A percentile compares a stretch with the other conserved stretches of the same genome.
phyloP scores from a whole-genome alignment of 2,797 vertebrate species.

The Chanos chanos region DNA sequence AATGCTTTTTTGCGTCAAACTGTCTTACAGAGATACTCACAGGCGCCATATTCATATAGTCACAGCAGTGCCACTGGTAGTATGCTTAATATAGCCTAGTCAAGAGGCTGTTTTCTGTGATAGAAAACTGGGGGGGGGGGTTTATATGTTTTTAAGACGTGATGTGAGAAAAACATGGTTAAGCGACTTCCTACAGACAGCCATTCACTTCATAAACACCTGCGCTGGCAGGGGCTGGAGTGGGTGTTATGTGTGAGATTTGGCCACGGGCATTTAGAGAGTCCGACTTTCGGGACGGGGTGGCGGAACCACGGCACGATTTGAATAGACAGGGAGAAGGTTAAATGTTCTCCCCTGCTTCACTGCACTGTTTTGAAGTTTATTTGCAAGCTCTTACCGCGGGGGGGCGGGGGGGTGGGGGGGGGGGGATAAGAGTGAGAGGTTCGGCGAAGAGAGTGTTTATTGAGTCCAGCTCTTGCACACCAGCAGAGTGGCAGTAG shows the following conservation, averaged over 20 bases:
- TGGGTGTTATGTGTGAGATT: not conserved
- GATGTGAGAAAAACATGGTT: not conserved
- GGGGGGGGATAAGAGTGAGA: conserved; percentile 4
- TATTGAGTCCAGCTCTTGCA: conserved; percentile 27
- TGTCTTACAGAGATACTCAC: no score
- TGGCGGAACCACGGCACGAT: conserved; percentile 9
- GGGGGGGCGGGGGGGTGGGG: not conserved
- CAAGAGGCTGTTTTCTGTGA: no score
- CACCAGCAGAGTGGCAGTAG: not conserved
- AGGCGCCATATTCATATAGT: no score
- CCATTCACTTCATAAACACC: conserved; percentile 15
- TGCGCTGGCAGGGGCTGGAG: not conserved
- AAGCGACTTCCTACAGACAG: not conserved
- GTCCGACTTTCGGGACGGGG: conserved; percentile 9
- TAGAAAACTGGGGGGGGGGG: no score
- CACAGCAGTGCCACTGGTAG: no score
- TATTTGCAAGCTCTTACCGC: conserved; percentile 16
- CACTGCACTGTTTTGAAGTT: conserved; percentile 36
- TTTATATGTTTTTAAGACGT: no score
- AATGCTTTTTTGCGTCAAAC: no score
- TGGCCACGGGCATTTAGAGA: not conserved
- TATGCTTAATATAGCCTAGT: no score
- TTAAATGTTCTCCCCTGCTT: conserved; percentile 30
- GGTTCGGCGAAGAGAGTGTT: conserved; percentile 38
- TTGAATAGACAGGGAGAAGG: conserved; percentile 13